phyloP scores from a whole-genome alignment of 2,888 invertebrate genomes.

The Platycheirus rosarum region DNA sequence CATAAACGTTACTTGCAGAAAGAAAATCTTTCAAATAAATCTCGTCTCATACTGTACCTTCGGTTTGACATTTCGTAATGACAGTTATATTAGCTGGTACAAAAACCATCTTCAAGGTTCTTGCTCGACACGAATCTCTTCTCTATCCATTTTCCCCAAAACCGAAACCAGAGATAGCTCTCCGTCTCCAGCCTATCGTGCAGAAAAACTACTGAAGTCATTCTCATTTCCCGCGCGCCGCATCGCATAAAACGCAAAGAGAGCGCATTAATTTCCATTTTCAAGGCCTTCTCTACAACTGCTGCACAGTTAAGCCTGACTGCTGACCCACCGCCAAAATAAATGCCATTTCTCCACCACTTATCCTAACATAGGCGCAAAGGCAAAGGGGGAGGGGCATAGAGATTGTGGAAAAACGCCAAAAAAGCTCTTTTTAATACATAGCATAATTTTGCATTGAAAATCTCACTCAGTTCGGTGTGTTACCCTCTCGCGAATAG shows the following conservation, averaged over 20 bases:
- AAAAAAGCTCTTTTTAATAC: constrained; percentile 52
- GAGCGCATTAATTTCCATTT: constrained; percentile 62
- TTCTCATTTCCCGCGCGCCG: constrained; percentile 15
- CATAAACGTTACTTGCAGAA: too few species aligned
- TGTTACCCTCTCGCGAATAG: constrained; percentile 81
- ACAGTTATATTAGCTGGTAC: constrained; percentile 14
- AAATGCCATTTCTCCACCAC: constrained; percentile 19
- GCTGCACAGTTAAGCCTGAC: constrained; percentile 13
- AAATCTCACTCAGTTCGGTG: constrained; percentile 78
- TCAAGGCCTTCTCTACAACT: constrained; percentile 73
- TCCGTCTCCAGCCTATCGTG: neutral
- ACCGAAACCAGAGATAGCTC: neutral
- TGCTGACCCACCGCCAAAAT: constrained; percentile 49
- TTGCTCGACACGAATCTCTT: neutral
- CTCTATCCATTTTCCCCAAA: neutral
- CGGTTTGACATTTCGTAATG: neutral
- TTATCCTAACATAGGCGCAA: neutral
- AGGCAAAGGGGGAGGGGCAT: neutral
- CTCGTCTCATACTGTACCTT: neutral
- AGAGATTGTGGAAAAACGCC: constrained; percentile 14
- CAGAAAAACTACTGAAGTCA: constrained; percentile 48
- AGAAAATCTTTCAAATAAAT: too few species aligned
- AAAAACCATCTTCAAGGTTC: constrained; percentile 2
- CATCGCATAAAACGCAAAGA: constrained; percentile 42
- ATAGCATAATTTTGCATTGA: constrained; percentile 59